phyloP scores from a whole-genome alignment of 2,797 vertebrate species.

The Prionace glauca region DNA sequence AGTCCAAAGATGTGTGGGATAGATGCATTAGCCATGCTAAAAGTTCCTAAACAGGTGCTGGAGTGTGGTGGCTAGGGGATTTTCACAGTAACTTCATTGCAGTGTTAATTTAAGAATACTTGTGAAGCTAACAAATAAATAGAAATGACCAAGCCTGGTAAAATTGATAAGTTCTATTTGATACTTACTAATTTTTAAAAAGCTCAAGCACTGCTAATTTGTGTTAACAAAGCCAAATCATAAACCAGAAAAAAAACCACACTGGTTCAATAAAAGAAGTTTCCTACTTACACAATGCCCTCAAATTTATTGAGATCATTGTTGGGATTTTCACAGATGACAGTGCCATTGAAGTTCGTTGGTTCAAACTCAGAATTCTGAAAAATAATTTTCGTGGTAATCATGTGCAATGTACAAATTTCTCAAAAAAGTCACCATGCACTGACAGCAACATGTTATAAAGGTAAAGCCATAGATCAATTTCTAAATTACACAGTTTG shows the following conservation, averaged over 20 bases:
- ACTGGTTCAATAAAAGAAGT: neutral
- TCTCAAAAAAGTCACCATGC: neutral
- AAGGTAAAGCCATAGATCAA: neutral
- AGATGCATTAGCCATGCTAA: no score
- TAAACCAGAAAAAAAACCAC: neutral
- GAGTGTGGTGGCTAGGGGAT: no score
- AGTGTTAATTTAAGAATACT: no score
- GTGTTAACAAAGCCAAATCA: neutral
- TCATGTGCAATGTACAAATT: neutral
- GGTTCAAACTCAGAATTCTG: slow-evolving; percentile 71
- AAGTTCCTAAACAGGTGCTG: no score
- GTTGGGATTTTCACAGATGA: slow-evolving; percentile 83
- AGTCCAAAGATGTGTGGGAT: no score
- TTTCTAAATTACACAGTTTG: neutral
- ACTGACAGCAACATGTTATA: neutral
- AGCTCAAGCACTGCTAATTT: neutral
- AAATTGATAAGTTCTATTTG: neutral
- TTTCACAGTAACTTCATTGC: no score
- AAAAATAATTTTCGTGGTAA: slow-evolving; percentile 40
- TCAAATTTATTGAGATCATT: slow-evolving; percentile 84
- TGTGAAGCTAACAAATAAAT: no score
- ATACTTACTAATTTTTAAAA: neutral
- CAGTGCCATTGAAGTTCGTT: slow-evolving; percentile 62
- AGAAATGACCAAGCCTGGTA: neutral
- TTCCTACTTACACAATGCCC: slow-evolving; percentile 82